These are phyloP conservation scores for Hedychridium roseum DNA, from an alignment of 2,888 invertebrate genomes.

Conservation along the genomic window DNA sequence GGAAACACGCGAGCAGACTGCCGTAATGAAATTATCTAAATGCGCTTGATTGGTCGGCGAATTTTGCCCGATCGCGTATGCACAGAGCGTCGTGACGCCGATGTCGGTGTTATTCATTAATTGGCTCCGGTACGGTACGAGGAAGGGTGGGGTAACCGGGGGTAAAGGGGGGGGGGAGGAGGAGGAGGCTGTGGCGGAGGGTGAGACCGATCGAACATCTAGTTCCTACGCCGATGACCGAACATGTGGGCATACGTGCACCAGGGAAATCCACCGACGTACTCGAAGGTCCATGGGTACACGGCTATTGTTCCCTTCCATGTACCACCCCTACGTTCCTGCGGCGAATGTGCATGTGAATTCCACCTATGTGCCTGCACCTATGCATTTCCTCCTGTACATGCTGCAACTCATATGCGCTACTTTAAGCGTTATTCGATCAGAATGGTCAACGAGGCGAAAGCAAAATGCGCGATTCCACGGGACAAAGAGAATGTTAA, in stretches of 20 bases:
- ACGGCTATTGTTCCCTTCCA: no score
- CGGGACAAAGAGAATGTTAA: conserved; percentile 44
- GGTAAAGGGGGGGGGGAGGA: conserved; percentile 6
- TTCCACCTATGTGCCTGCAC: no score
- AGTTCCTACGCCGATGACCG: conserved; percentile 32
- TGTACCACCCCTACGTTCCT: no score
- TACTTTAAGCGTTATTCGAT: conserved; percentile 42
- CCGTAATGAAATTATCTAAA: conserved; percentile 28
- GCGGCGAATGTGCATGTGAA: no score
- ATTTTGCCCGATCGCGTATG: conserved; percentile 15
- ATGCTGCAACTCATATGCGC: no score
- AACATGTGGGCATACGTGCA: conserved; percentile 21
- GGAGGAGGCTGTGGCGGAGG: conserved; percentile 9
- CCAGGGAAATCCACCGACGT: conserved; percentile 13
- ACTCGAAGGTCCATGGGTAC: no score
- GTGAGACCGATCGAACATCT: conserved; percentile 28
- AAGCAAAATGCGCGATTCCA: conserved; percentile 47
- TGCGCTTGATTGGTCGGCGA: conserved; percentile 19
- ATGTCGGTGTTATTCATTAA: conserved; percentile 34
- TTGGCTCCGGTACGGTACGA: conserved; percentile 14
- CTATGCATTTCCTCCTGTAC: no score
- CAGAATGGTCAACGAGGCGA: conserved; percentile 45
- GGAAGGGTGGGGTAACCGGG: conserved; percentile 2
- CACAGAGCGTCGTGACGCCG: conserved; percentile 22
- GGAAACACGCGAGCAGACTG: no score